Evolutionary conservation across 2,888 invertebrate species (phyloP).

Genomic region (Scrobipalpa atriplicella): DNA sequence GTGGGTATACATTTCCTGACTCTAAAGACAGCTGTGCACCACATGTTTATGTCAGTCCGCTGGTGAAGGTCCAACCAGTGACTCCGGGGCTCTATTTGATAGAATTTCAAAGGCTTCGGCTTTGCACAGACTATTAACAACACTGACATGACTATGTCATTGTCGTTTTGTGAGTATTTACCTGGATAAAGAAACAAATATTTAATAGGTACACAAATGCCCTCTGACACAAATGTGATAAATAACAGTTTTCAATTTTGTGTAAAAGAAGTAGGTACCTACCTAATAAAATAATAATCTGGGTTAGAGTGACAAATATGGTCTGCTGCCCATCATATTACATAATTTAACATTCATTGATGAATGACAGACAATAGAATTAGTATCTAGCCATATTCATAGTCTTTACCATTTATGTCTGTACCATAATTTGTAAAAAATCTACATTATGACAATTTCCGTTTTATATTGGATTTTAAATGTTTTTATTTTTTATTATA

Average conservation of each 20-base stretch:
- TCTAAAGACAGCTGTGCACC: slow-evolving; percentile 73
- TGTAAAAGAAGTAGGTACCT: no score
- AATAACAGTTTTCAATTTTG: not conserved
- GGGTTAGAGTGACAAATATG: not conserved
- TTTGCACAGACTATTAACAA: slow-evolving; percentile 69
- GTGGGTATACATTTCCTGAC: slow-evolving; percentile 74
- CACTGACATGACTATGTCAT: slow-evolving; percentile 70
- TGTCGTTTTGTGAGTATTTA: slow-evolving; percentile 72
- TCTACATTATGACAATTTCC: no score
- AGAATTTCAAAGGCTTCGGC: slow-evolving; percentile 65
- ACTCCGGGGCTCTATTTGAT: slow-evolving; percentile 58
- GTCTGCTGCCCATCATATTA: no score
- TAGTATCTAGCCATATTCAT: no score
- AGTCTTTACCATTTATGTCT: no score
- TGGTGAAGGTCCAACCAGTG: slow-evolving; percentile 71
- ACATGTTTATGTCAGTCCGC: slow-evolving; percentile 61
- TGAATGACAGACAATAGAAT: no score
- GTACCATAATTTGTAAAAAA: no score
- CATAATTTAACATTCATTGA: no score
- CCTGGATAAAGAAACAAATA: slow-evolving; percentile 50
- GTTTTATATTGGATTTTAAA: no score
- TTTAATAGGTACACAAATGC: no score
- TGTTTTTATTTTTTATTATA: no score
- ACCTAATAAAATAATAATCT: no score
- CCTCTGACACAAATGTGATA: not conserved